A percentile compares a stretch with the other conserved stretches of the same genome.
These are phyloP conservation scores for Machimus rusticus DNA, from an alignment of 2,888 invertebrate genomes.

Conservation along the genomic window DNA sequence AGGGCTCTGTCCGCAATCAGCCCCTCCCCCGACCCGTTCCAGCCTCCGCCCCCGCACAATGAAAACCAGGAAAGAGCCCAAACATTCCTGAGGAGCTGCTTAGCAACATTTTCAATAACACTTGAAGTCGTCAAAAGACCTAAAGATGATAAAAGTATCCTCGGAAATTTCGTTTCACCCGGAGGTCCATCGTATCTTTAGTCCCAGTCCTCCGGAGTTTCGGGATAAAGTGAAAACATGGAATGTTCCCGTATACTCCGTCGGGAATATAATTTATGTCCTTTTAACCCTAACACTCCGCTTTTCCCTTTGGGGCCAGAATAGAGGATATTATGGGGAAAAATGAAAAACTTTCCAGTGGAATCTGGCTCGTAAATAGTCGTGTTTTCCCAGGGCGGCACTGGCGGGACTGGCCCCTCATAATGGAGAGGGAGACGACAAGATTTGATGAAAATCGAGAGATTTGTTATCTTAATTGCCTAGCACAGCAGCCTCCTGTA, in stretches of 20 bases:
- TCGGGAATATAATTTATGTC: slow-evolving; percentile 32
- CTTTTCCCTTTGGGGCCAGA: neutral
- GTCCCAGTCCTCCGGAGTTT: neutral
- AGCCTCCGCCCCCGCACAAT: neutral
- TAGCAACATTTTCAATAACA: slow-evolving; percentile 16
- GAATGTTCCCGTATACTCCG: slow-evolving; percentile 8
- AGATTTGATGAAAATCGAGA: slow-evolving; percentile 37
- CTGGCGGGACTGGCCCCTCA: neutral
- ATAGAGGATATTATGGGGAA: slow-evolving; percentile 29
- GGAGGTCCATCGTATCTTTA: neutral
- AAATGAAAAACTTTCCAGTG: slow-evolving; percentile 7
- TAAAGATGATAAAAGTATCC: slow-evolving; percentile 20
- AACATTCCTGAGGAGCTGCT: neutral
- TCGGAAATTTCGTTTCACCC: neutral
- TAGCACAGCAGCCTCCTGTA: slow-evolving; percentile 19
- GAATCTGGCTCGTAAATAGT: neutral
- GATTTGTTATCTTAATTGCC: slow-evolving; percentile 39
- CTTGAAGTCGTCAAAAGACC: slow-evolving; percentile 5
- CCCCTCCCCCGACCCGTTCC: neutral
- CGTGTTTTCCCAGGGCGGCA: slow-evolving; percentile 14
- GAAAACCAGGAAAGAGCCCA: neutral
- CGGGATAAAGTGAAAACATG: slow-evolving; percentile 9
- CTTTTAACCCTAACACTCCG: slow-evolving; percentile 33
- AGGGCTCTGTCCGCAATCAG: neutral
- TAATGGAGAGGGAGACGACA: slow-evolving; percentile 14